Evolutionary conservation across 2,888 invertebrate genomes (phyloP).

Genomic region (Drosophila picticornis): DNA sequence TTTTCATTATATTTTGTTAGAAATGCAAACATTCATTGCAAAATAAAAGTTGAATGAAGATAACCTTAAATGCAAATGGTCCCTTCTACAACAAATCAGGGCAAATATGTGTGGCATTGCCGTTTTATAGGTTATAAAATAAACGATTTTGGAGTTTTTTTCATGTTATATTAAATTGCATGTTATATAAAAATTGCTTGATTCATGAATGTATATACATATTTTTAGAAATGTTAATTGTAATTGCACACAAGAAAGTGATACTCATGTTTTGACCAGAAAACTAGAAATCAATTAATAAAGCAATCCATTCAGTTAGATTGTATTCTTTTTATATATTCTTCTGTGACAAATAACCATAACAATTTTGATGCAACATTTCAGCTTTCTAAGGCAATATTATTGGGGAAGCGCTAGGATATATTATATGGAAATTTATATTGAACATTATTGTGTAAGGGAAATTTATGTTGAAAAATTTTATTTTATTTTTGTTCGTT

Average conservation of each 20-base stretch:
- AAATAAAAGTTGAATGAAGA: not conserved
- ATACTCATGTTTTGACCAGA: not conserved
- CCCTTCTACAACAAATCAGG: not conserved
- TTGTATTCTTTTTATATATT: not conserved
- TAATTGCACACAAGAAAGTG: not conserved
- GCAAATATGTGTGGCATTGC: not conserved
- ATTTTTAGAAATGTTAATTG: not conserved
- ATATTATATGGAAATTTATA: not conserved
- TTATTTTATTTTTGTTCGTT: not conserved
- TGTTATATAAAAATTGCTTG: not conserved
- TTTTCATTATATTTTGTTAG: not conserved
- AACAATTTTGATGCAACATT: not conserved
- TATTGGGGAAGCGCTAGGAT: not conserved
- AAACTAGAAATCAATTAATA: not conserved
- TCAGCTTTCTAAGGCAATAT: not conserved
- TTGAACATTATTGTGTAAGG: not conserved
- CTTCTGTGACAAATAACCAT: not conserved
- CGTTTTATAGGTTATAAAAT: not conserved
- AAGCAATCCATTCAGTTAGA: not conserved
- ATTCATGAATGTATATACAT: not conserved
- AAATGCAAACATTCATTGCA: not conserved
- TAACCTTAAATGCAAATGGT: not conserved
- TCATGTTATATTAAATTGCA: not conserved
- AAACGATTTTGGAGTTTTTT: not conserved
- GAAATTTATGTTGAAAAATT: not conserved